Base-by-base conservation (phyloP, 2,888 invertebrate species). In the Spicauda simplicius region DNA sequence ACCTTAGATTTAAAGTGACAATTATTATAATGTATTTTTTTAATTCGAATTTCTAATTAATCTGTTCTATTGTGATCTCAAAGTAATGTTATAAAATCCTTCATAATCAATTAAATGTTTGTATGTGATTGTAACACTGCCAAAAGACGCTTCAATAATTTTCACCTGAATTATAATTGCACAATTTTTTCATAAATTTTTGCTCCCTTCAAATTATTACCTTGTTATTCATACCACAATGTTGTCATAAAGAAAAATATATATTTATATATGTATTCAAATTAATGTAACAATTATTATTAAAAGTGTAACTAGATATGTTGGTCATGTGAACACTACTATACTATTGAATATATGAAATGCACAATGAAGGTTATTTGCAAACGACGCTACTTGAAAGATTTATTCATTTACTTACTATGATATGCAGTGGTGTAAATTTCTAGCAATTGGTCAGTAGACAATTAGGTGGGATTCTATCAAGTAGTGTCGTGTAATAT, bases 101-200 rank as follows among this genome's bases (percentile, higher is more conserved):
- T n/a, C 53, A 11, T 20, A 18, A 25, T 41, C 7, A 14, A 14
- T 20, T 20, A 45, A 45, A 45, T 59, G 33, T 64, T 20, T 18
- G 16, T 30, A 57, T 20, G 50, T 64, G 41, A 54, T 59, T 65
- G 25, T 57, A 64, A 71, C 74, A 74, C 74, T 74, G 74, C 74
- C 74, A 74, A 69, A 63, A 62, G 70, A 72, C 58, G 69, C 71
- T 71, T 71, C 63, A 56, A 57, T 70, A 55, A 54, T 58, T 62
- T 64, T 63, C 68, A 63, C 61, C 20, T 45, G 1, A 54, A 54
- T 54, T 54, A 25, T n/a, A 14, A 53, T 59, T 59, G 53, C 30
- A 59, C 64, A 65, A 45, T 65, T 53, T 20, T 25, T 20, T 53
- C 41, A 8, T 16, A 53, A n/a, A 53, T 59, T 45, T 25, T 45